A percentile compares a stretch with the other conserved stretches of the same genome.
Evolutionary conservation across 2,113 vertebrate species (phyloP).

Genomic region (Cryptomyrus ogoouensis): DNA sequence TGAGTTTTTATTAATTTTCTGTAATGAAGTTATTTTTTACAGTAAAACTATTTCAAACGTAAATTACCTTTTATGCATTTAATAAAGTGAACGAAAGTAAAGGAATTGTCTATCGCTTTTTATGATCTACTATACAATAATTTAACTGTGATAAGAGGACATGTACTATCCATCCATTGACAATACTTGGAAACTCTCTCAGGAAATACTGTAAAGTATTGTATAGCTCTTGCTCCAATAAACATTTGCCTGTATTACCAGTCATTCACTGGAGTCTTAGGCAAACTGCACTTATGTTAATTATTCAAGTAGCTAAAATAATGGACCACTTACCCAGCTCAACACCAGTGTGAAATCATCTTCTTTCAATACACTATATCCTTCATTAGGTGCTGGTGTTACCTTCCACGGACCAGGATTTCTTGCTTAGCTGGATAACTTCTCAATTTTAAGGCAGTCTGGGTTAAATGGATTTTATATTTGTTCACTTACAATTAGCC

Average conservation of each 20-base stretch:
- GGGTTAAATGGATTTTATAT: too few species aligned
- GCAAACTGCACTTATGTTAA: neutral
- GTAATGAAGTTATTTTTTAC: neutral
- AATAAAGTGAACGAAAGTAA: neutral
- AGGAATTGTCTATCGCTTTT: neutral
- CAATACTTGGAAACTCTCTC: neutral
- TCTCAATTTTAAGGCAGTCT: too few species aligned
- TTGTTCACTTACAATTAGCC: too few species aligned
- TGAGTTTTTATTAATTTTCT: neutral
- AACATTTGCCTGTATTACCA: neutral
- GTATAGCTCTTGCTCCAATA: neutral
- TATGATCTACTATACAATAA: neutral
- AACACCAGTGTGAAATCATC: neutral
- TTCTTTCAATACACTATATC: neutral
- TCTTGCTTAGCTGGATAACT: too few species aligned
- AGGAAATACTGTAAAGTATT: neutral
- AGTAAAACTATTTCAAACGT: neutral
- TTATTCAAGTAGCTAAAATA: neutral
- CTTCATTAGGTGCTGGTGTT: neutral
- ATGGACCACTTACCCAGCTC: neutral
- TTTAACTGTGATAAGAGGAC: neutral
- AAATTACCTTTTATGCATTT: neutral
- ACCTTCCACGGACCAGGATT: too few species aligned
- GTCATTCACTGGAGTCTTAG: neutral
- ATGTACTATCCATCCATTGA: neutral